Evolutionary conservation across 1,140 invertebrate genomes (phyloP), one percentile per base, ranked within the genome.

Genomic region (Drosophila nikananu): DNA sequence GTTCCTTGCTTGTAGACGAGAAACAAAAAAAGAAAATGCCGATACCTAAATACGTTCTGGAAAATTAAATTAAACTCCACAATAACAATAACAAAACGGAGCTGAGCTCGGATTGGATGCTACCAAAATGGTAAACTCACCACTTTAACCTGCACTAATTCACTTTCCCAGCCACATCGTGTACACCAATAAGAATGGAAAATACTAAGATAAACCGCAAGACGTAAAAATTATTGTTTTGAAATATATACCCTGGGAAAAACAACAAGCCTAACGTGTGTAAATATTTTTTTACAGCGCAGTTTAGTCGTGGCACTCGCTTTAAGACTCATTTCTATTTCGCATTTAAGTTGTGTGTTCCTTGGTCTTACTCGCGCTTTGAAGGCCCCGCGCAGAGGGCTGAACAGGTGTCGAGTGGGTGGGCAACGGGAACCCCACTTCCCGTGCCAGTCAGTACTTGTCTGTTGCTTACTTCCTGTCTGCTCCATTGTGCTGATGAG

Each of bases 321-420:
- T 27, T 27, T 30, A 44, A 60, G 17, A 21, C 37, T n/a, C 5
- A 4, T 27, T 44, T 32, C 10, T 46, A 35, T 27, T 49, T 68
- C 61, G 54, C 68, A 59, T 86, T 83, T 83, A 83, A 83, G 76
- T 64, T 80, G 81, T 83, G 77, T 72, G 77, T 76, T 46, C 37
- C 51, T 63, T 39, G 35, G 30, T 49, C 46, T 52, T 42, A 37
- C 35, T 51, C n/a, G 32, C 57, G 73, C 63, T 79, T 79, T 70
- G 74, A 77, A 66, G 57, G 23, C 71, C 37, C 46, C 68, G 46
- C 62, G 9, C 13, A 6, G 35, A 54, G 48, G 48, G 23, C n/a
- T 60, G 67, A 60, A 51, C 64, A 68, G 67, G 70, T 72, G 55
- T 37, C 65, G 32, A 44, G 66, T 37, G 55, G 46, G 15, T 42